These are phyloP conservation scores for Sinotaia quadrata DNA, from an alignment of 2,888 invertebrate species.

Conservation along the genomic window DNA sequence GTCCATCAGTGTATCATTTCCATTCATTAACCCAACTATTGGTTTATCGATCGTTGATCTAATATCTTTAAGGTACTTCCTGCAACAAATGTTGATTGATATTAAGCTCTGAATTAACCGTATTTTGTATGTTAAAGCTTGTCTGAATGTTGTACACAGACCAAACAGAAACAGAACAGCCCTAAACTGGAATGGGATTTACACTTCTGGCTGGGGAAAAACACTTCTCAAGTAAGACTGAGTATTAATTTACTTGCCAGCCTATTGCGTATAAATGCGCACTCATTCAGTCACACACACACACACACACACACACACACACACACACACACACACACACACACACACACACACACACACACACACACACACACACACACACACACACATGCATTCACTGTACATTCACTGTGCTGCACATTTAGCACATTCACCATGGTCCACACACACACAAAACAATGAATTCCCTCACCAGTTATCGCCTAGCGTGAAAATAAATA, in stretches of 20 bases:
- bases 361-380: slow-evolving; percentile 14
- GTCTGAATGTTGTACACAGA: slow-evolving; percentile 75
- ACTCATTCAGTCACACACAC: too few species aligned
- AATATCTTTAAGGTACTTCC: too few species aligned
- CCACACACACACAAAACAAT: too few species aligned
- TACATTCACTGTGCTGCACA: not conserved
- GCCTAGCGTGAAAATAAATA: too few species aligned
- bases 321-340: slow-evolving; percentile 12
- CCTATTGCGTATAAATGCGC: too few species aligned
- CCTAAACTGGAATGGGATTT: slow-evolving; percentile 80
- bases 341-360: slow-evolving; percentile 5
- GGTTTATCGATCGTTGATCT: too few species aligned
- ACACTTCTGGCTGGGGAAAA: slow-evolving; percentile 89
- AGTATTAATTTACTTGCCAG: not conserved
- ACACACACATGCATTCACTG: not conserved
- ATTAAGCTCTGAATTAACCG: too few species aligned
- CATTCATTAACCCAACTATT: not conserved
- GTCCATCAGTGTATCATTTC: not conserved
- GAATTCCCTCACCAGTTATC: too few species aligned
- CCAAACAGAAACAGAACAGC: slow-evolving; percentile 78
- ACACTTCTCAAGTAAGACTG: slow-evolving; percentile 79
- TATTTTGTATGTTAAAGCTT: too few species aligned
- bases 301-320: not conserved
- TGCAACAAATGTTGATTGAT: too few species aligned
- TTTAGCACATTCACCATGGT: too few species aligned